A percentile compares a stretch with the other conserved stretches of the same genome.
These are phyloP conservation scores for Nicator chloris DNA, from an alignment of 2,113 vertebrate genomes.

Conservation along the genomic window DNA sequence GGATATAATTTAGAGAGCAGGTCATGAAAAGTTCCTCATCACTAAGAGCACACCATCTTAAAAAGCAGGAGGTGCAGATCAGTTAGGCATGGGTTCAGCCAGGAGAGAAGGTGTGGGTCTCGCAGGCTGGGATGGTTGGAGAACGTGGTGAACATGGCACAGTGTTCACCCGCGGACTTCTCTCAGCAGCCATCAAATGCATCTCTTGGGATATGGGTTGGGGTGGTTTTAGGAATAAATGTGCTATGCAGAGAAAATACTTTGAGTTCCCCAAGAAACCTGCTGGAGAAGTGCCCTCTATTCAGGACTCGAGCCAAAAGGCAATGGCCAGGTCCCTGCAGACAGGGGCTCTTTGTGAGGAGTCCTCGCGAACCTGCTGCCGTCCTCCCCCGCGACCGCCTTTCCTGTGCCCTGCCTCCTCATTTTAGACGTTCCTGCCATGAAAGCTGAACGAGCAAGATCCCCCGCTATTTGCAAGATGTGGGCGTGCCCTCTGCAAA, in stretches of 20 bases:
- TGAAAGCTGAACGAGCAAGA: not conserved
- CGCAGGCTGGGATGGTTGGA: not conserved
- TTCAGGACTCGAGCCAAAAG: not conserved
- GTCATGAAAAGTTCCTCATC: not conserved
- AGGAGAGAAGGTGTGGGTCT: not conserved
- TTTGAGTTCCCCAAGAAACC: not conserved
- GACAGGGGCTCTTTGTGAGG: slow-evolving; percentile 50
- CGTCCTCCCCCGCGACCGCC: not conserved
- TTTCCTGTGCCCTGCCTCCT: slow-evolving; percentile 14
- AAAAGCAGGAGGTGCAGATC: not conserved
- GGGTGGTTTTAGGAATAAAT: not conserved
- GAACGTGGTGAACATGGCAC: not conserved
- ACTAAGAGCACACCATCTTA: not conserved
- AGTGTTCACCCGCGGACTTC: not conserved
- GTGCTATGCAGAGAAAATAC: not conserved
- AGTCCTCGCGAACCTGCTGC: not conserved
- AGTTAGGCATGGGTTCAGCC: not conserved
- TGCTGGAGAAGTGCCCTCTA: not conserved
- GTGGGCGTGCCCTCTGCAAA: slow-evolving; percentile 3
- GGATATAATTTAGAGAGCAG: not conserved
- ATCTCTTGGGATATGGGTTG: not conserved
- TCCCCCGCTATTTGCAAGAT: not conserved
- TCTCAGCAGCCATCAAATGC: not conserved
- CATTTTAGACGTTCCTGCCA: not conserved
- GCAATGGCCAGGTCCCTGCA: not conserved